These are phyloP conservation scores for Solenopsis fugax DNA, from an alignment of 1,140 invertebrate genomes.

Conservation along the genomic window DNA sequence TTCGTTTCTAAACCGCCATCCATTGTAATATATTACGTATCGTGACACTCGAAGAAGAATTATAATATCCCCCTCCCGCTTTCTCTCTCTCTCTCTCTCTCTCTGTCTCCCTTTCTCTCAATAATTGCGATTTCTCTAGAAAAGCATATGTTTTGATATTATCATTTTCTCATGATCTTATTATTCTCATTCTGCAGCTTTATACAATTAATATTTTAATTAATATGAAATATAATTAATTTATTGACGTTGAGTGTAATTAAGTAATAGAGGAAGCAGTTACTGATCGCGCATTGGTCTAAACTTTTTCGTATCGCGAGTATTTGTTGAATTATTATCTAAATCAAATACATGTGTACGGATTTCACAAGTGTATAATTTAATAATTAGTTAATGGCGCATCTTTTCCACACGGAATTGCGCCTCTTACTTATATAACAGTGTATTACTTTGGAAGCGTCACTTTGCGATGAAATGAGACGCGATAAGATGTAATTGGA, in stretches of 20 bases:
- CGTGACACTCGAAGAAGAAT: not conserved
- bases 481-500: conserved; percentile 12
- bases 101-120: no score
- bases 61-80: no score
- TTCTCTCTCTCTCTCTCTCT: no score
- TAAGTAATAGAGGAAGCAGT: not conserved
- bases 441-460: not conserved
- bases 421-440: not conserved
- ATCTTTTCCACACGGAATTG: not conserved
- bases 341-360: not conserved
- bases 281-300: not conserved
- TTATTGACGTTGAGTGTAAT: not conserved
- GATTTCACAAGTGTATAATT: not conserved
- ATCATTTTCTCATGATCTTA: not conserved
- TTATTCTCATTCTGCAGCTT: not conserved
- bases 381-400: not conserved
- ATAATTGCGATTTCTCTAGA: conserved; percentile 20
- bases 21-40: conserved; percentile 16
- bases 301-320: not conserved
- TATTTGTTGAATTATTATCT: not conserved
- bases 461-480: not conserved
- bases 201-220: conserved; percentile 5
- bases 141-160: conserved; percentile 1
- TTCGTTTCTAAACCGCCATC: conserved; percentile 35
- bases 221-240: not conserved